Conservation (phyloP, 2,113 vertebrate genomes). For the Malurus alboscapulatus region DNA sequence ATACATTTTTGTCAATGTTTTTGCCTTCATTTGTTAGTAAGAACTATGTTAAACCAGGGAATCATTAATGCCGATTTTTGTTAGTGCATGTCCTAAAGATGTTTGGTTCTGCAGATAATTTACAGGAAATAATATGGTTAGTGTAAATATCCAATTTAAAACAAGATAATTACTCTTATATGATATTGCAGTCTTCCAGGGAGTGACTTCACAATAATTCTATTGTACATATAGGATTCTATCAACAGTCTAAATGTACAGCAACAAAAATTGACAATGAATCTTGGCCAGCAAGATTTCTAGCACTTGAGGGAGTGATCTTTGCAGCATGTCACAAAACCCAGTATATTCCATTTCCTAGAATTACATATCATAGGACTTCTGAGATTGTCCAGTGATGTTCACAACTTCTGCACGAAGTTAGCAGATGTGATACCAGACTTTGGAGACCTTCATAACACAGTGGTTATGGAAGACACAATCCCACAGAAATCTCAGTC, state of each 20-base stretch:
- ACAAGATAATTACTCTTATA: background rate
- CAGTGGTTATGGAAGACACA: too few species aligned
- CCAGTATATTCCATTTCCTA: background rate
- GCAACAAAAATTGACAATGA: background rate
- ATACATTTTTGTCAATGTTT: background rate
- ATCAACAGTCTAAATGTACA: background rate
- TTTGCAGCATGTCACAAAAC: background rate
- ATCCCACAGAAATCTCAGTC: background rate
- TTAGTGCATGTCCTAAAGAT: background rate
- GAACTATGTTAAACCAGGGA: background rate
- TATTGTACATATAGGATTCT: background rate
- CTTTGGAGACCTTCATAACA: background rate
- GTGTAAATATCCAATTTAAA: constrained; percentile 1
- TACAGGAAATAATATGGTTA: background rate
- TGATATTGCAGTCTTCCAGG: background rate
- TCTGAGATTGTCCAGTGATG: background rate
- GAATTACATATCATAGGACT: background rate
- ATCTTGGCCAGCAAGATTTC: background rate
- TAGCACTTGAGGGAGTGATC: background rate
- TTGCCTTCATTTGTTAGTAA: background rate
- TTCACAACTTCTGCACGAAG: background rate
- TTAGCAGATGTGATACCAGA: background rate
- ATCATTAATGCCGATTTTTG: background rate
- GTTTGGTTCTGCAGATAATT: background rate
- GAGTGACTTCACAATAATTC: background rate